phyloP scores from a whole-genome alignment of 2,888 invertebrate species.

The Cephus sareptanus region DNA sequence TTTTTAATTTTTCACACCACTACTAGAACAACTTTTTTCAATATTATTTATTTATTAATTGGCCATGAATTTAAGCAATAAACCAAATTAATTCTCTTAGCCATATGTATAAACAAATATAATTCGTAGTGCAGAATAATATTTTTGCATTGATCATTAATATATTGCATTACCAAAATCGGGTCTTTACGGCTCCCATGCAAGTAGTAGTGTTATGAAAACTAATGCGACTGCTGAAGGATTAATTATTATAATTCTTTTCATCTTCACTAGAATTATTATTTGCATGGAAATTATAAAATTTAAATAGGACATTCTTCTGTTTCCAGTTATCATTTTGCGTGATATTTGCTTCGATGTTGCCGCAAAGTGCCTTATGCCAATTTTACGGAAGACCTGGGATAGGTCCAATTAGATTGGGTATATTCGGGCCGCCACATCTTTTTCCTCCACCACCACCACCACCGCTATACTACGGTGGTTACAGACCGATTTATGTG shows the following conservation, averaged over 20 bases:
- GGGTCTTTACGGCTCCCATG: too few species aligned
- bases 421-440: background rate
- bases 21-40: too few species aligned
- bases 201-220: too few species aligned
- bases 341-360: background rate
- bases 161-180: too few species aligned
- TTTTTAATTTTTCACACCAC: too few species aligned
- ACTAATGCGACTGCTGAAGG: too few species aligned
- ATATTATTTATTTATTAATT: too few species aligned
- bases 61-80: too few species aligned
- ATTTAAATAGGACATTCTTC: background rate
- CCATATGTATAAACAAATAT: too few species aligned
- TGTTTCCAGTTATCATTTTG: background rate
- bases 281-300: background rate
- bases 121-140: too few species aligned
- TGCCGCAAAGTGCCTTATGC: background rate
- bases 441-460: background rate
- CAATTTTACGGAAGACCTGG: background rate
- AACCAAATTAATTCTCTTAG: too few species aligned
- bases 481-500: background rate
- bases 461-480: background rate
- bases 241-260: background rate
- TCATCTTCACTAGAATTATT: background rate
- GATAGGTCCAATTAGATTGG: background rate
- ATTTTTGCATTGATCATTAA: too few species aligned